phyloP scores from a whole-genome alignment of 2,888 invertebrate species.

The Labia minor region DNA sequence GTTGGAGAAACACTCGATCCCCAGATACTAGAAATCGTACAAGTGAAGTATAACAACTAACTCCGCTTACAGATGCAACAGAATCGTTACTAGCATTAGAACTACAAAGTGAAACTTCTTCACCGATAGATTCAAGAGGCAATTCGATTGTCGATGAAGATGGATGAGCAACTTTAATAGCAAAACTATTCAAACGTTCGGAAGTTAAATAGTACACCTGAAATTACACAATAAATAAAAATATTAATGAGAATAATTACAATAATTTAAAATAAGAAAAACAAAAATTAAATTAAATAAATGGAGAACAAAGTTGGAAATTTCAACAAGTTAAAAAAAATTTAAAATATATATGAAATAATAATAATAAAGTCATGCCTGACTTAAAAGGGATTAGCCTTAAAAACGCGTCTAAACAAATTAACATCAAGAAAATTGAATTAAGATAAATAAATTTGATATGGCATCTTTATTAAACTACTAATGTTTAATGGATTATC shows the following conservation, averaged over 20 bases:
- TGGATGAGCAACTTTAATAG: neutral
- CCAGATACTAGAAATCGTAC: slow-evolving; percentile 25
- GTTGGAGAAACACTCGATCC: slow-evolving; percentile 24
- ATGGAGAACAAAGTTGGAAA: too few relatives aligned
- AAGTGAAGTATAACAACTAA: slow-evolving; percentile 34
- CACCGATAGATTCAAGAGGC: slow-evolving; percentile 1
- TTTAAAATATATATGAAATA: neutral
- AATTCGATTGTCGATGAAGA: neutral
- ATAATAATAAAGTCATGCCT: slow-evolving; percentile 29
- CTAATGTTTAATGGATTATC: too few relatives aligned
- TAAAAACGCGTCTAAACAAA: too few relatives aligned
- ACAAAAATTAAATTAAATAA: neutral
- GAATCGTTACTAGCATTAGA: slow-evolving; percentile 20
- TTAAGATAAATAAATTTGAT: too few relatives aligned
- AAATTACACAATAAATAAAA: too few relatives aligned
- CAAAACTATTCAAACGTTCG: slow-evolving; percentile 22
- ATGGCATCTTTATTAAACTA: too few relatives aligned
- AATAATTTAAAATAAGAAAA: neutral
- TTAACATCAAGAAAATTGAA: too few relatives aligned
- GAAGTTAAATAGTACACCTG: slow-evolving; percentile 25
- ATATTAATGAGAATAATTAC: neutral
- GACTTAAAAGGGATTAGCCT: slow-evolving; percentile 31
- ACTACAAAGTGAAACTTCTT: slow-evolving; percentile 21
- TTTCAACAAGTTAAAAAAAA: too few relatives aligned
- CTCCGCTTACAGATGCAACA: slow-evolving; percentile 31